A percentile compares a stretch with the other conserved stretches of the same genome.
phyloP scores from a whole-genome alignment of 2,888 invertebrate species.

The Phasia obesa region DNA sequence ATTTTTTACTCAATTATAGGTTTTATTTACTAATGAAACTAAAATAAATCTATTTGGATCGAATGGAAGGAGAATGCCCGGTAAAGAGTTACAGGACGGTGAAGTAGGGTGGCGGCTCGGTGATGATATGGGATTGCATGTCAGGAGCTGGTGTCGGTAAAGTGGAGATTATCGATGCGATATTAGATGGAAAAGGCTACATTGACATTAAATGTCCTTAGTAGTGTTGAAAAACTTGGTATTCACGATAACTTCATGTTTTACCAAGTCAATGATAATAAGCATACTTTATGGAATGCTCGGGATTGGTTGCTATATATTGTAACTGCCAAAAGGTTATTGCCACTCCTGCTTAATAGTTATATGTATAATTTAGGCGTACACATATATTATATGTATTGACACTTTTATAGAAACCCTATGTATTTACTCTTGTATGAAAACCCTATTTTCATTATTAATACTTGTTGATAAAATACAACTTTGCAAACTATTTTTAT shows the following conservation, averaged over 20 bases:
- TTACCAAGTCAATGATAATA: too few species aligned
- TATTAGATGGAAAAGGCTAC: background rate
- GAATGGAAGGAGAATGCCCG: conserved; percentile 28
- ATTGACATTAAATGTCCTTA: background rate
- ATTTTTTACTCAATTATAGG: background rate
- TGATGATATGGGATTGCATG: conserved; percentile 12
- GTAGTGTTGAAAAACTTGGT: background rate
- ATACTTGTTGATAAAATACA: too few species aligned
- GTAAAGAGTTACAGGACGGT: conserved; percentile 3
- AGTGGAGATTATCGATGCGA: background rate
- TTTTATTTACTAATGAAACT: background rate
- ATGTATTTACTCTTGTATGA: too few species aligned
- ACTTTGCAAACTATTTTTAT: too few species aligned
- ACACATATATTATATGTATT: too few species aligned
- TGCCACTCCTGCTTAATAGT: too few species aligned
- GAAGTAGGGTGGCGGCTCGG: background rate
- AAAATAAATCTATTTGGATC: conserved; percentile 32
- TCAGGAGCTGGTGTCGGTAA: background rate
- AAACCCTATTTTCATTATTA: too few species aligned
- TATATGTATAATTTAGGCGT: too few species aligned
- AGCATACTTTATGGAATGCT: background rate
- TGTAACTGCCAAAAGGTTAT: too few species aligned
- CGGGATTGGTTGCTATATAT: background rate
- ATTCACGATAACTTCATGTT: background rate
- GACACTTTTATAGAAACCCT: too few species aligned